These are phyloP conservation scores for Masticophis lateralis DNA, from an alignment of 2,797 vertebrate species.

Conservation along the genomic window DNA sequence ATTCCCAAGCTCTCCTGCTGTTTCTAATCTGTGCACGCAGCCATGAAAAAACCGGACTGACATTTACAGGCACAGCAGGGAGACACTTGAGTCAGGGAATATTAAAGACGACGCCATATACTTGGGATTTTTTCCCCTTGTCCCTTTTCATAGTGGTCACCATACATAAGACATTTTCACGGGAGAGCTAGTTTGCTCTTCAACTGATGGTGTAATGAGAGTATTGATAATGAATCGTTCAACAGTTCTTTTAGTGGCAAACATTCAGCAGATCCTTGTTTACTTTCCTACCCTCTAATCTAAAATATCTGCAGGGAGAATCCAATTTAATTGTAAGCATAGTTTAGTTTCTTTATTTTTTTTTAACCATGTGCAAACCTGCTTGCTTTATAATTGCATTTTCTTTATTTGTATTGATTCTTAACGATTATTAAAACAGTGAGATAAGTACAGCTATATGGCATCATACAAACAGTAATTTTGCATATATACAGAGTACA, in stretches of 20 bases:
- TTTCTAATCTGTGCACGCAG: constrained; percentile 97
- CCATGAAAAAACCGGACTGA: constrained; percentile 98
- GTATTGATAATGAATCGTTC: constrained; percentile 69
- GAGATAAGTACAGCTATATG: background rate
- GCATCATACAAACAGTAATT: background rate
- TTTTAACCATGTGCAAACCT: background rate
- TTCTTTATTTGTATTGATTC: background rate
- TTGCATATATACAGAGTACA: background rate
- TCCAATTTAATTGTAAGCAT: constrained; percentile 11
- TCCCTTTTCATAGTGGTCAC: constrained; percentile 80
- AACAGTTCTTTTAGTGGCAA: constrained; percentile 38
- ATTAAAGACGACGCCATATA: constrained; percentile 91
- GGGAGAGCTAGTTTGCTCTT: constrained; percentile 66
- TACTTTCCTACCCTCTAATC: constrained; percentile 39
- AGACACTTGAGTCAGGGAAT: constrained; percentile 90
- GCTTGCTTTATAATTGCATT: constrained; percentile 7
- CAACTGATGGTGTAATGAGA: constrained; percentile 68
- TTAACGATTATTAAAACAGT: background rate
- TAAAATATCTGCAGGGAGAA: constrained; percentile 46
- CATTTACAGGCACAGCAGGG: constrained; percentile 98
- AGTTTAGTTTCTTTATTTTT: constrained; percentile 16
- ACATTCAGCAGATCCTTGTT: constrained; percentile 48
- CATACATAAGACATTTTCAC: constrained; percentile 80
- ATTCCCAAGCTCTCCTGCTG: constrained; percentile 87
- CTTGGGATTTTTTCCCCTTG: constrained; percentile 49